Evolutionary conservation across 2,888 invertebrate genomes (phyloP).

Genomic region (Hirtodrosophila duncani): DNA sequence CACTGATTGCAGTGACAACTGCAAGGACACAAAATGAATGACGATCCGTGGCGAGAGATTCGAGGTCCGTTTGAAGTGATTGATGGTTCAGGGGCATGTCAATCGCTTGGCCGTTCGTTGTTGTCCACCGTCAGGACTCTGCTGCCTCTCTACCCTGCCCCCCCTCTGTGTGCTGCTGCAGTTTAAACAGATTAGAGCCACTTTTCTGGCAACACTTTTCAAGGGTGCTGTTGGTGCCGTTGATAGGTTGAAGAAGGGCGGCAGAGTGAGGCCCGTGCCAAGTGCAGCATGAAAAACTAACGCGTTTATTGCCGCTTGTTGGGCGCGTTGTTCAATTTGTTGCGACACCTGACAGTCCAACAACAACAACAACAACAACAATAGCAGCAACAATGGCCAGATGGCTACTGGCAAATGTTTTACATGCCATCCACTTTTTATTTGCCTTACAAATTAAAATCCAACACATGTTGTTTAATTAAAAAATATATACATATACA

Average conservation of each 20-base stretch:
- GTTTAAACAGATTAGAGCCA: conserved; percentile 72
- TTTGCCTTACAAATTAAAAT: conserved; percentile 65
- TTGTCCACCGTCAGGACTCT: conserved; percentile 15
- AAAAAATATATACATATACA: conserved; percentile 35
- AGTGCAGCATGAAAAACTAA: conserved; percentile 1
- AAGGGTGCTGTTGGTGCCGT: no score
- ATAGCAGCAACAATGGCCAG: conserved; percentile 17
- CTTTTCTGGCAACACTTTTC: conserved; percentile 47
- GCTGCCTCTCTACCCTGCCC: conserved; percentile 4
- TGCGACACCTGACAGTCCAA: conserved; percentile 61
- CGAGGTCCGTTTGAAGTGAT: conserved; percentile 50
- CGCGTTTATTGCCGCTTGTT: conserved; percentile 61
- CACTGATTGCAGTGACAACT: conserved; percentile 56
- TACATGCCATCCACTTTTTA: conserved; percentile 53
- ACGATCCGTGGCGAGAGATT: neutral
- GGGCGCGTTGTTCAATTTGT: conserved; percentile 60
- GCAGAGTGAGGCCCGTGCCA: conserved; percentile 12
- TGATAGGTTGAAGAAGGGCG: neutral
- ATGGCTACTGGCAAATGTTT: conserved; percentile 43
- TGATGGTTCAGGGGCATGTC: conserved; percentile 68
- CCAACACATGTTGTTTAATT: conserved; percentile 67
- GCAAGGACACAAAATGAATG: conserved; percentile 25
- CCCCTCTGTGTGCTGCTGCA: conserved; percentile 40
- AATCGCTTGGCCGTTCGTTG: conserved; percentile 58
- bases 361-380: conserved; percentile 21